Conservation (phyloP, 2,888 invertebrate species). For the Campoplex nolae region DNA sequence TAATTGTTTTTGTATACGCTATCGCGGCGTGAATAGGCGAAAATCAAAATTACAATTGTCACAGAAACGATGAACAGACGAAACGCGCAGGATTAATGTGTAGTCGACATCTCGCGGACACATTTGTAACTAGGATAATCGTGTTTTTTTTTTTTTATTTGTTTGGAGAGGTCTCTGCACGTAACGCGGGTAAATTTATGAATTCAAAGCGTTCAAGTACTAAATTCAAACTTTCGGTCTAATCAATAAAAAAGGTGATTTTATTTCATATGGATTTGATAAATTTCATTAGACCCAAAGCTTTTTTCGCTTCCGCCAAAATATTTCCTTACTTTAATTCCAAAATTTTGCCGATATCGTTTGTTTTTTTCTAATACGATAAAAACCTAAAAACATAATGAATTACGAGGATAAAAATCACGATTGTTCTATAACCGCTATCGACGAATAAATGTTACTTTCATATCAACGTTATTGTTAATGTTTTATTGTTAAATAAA, state of each 20-base stretch:
- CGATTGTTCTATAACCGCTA: background rate
- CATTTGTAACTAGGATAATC: background rate
- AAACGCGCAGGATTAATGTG: conserved; percentile 7
- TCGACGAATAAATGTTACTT: conserved; percentile 45
- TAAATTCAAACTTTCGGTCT: no score
- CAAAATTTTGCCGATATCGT: no score
- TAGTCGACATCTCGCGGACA: conserved; percentile 25
- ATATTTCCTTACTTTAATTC: no score
- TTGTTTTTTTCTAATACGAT: no score
- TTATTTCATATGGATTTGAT: no score
- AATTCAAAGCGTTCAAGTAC: background rate
- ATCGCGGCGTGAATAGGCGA: conserved; percentile 79
- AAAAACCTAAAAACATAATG: no score
- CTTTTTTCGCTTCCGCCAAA: no score
- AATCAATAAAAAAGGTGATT: no score
- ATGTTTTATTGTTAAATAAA: conserved; percentile 84
- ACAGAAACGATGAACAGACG: conserved; percentile 61
- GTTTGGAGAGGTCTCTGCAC: conserved; percentile 9
- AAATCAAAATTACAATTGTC: conserved; percentile 76
- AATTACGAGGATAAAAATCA: background rate
- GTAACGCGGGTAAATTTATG: conserved; percentile 1
- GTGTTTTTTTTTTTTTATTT: background rate
- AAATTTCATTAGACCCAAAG: no score
- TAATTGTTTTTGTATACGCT: conserved; percentile 72
- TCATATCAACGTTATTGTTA: conserved; percentile 71